Percentiles rank a stretch among this genome's conserved stretches.
These are phyloP conservation scores for Oenanthe melanoleuca DNA, from an alignment of 2,113 vertebrate species.

Conservation along the genomic window DNA sequence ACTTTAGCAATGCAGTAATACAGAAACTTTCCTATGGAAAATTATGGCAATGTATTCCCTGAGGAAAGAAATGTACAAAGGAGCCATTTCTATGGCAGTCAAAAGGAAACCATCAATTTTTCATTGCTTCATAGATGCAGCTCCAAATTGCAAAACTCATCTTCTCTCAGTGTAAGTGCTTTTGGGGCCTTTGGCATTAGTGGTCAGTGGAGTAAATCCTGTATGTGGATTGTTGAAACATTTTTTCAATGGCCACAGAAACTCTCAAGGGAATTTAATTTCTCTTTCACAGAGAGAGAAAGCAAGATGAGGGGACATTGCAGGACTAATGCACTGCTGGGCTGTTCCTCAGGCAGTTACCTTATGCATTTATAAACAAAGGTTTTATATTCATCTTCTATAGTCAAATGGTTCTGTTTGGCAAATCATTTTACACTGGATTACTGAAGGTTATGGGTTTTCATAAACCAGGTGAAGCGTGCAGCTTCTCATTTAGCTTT, in stretches of 20 bases:
- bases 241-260: not conserved
- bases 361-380: not conserved
- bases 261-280: not conserved
- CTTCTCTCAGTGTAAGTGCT: not conserved
- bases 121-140: not conserved
- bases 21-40: constrained; percentile 17
- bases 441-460: not conserved
- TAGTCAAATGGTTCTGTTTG: not conserved
- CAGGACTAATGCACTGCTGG: not conserved
- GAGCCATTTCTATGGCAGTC: not conserved
- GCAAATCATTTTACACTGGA: not conserved
- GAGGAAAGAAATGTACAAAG: constrained; percentile 26
- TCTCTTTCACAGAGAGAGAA: not conserved
- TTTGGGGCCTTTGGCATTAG: not conserved
- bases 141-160: not conserved
- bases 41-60: not conserved
- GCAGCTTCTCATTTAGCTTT: not conserved
- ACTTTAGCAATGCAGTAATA: not conserved
- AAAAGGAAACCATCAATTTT: constrained; percentile 33
- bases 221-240: not conserved
- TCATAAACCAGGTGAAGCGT: not conserved
- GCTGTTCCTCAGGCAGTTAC: not conserved
- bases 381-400: not conserved
- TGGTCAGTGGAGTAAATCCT: not conserved
- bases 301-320: not conserved